phyloP scores from a whole-genome alignment of 2,113 vertebrate genomes.

The Peromyscus polionotus region DNA sequence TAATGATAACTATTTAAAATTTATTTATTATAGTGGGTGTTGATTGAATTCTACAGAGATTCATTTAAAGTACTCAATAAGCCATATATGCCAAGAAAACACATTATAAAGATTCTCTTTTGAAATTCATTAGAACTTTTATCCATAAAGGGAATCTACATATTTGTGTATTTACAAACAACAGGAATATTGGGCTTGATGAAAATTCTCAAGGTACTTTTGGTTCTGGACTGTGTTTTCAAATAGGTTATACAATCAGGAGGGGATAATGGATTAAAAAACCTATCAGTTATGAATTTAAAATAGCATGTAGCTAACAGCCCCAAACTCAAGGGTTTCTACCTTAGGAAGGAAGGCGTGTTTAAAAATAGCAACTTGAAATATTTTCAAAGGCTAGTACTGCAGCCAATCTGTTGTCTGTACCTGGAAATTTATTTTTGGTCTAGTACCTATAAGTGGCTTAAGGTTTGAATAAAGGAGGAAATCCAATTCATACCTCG shows the following conservation, averaged over 20 bases:
- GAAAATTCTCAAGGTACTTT: constrained; percentile 58
- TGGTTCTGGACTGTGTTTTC: constrained; percentile 5
- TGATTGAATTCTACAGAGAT: constrained; percentile 42
- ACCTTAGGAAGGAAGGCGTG: background rate
- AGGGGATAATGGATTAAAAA: constrained; percentile 26
- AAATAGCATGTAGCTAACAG: constrained; percentile 33
- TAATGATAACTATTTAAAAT: background rate
- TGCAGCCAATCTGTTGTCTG: background rate
- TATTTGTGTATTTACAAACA: constrained; percentile 44
- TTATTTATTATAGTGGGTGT: constrained; percentile 42
- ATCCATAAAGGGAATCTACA: background rate
- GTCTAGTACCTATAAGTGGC: background rate
- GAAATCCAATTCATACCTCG: background rate
- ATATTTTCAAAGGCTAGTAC: background rate
- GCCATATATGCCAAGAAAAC: constrained; percentile 14
- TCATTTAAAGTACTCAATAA: constrained; percentile 49
- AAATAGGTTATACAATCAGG: background rate
- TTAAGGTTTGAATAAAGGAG: constrained; percentile 13
- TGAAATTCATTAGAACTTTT: constrained; percentile 58
- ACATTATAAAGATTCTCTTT: constrained; percentile 33
- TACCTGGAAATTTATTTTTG: background rate
- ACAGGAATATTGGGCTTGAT: constrained; percentile 46
- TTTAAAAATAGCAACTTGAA: constrained; percentile 16
- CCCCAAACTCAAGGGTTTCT: background rate
- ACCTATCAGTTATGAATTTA: constrained; percentile 32